Percentiles rank a stretch among this genome's conserved stretches.
These are phyloP conservation scores for Catostylus mosaicus DNA, from an alignment of 30 jellyfish, hydroid and myxozoan genomes.

Conservation along the genomic window DNA sequence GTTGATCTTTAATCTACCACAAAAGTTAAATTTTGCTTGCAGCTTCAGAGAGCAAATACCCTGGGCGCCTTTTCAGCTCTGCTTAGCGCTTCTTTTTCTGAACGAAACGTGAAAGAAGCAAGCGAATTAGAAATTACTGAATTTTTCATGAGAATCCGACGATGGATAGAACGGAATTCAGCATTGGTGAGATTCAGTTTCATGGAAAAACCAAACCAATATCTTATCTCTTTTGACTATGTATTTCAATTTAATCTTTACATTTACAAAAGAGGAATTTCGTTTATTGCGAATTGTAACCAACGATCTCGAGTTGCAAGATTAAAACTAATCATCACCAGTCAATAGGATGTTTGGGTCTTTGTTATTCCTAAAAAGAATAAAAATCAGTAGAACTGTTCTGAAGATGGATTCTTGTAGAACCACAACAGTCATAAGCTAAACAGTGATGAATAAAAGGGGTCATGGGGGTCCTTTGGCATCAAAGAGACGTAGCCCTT, in stretches of 20 bases:
- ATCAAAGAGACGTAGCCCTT: no score
- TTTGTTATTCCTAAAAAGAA: neutral
- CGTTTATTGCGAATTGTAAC: constrained; percentile 27
- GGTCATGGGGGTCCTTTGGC: no score
- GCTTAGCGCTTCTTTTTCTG: constrained; percentile 28
- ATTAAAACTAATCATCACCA: constrained; percentile 18
- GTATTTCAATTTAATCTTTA: constrained; percentile 52
- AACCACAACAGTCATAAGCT: neutral
- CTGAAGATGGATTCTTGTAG: neutral
- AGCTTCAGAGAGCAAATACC: constrained; percentile 60
- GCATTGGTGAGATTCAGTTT: constrained; percentile 11
- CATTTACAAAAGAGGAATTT: constrained; percentile 32
- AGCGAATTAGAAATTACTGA: constrained; percentile 29
- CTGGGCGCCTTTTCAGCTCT: constrained; percentile 66
- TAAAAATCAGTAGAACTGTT: neutral
- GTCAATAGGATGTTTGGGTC: constrained; percentile 12
- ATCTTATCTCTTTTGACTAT: constrained; percentile 46
- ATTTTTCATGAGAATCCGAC: constrained; percentile 49
- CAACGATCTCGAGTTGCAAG: constrained; percentile 29
- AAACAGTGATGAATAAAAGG: no score
- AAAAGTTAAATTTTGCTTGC: constrained; percentile 52
- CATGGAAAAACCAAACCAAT: constrained; percentile 54
- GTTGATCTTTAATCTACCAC: constrained; percentile 56
- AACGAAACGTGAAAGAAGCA: constrained; percentile 33
- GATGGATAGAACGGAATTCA: constrained; percentile 34